phyloP scores from a whole-genome alignment of 1,140 invertebrate genomes.

The Thalassaphorura encarpata region DNA sequence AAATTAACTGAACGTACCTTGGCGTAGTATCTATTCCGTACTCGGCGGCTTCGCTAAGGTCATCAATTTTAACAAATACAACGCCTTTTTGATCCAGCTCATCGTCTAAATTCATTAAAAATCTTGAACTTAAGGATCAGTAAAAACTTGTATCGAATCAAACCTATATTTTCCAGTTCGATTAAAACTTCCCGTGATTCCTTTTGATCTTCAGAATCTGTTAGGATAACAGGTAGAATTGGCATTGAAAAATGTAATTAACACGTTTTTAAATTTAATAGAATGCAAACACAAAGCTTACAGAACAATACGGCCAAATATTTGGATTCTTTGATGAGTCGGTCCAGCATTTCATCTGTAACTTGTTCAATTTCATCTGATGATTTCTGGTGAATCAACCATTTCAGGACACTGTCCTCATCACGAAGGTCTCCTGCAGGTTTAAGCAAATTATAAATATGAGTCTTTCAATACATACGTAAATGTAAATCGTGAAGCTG shows the following conservation, averaged over 20 bases:
- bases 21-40: constrained; percentile 82
- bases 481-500: background rate
- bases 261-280: background rate
- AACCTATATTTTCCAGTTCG: constrained; percentile 76
- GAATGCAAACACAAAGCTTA: constrained; percentile 47
- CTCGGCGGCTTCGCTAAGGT: constrained; percentile 75
- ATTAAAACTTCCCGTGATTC: constrained; percentile 74
- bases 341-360: constrained; percentile 85
- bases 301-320: constrained; percentile 85
- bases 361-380: constrained; percentile 92
- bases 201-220: constrained; percentile 82
- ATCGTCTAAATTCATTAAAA: constrained; percentile 49
- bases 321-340: constrained; percentile 75
- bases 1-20: too few species aligned
- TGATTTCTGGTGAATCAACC: constrained; percentile 65
- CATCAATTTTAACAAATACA: constrained; percentile 80
- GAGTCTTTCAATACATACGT: too few species aligned
- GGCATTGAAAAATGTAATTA: background rate
- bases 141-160: background rate
- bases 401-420: constrained; percentile 81
- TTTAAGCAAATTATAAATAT: background rate
- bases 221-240: constrained; percentile 33
- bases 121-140: background rate
- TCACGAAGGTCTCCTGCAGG: constrained; percentile 82
- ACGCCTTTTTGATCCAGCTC: constrained; percentile 80